Percentiles rank a stretch among this genome's conserved stretches.
Conservation (phyloP, 2,888 invertebrate species). For the Cephus nigrinus region DNA sequence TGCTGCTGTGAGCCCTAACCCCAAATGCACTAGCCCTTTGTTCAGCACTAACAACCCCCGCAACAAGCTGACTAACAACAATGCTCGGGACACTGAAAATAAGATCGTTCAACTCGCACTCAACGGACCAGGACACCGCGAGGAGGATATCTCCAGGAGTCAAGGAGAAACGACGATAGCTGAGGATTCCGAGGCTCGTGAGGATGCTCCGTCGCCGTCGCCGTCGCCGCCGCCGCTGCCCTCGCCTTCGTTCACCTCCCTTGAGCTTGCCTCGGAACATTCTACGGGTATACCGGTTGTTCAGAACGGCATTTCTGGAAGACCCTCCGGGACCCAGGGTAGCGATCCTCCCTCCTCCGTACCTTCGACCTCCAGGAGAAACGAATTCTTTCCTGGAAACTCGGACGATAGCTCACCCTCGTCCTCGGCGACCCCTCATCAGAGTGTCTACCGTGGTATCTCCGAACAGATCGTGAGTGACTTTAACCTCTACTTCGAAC, state of each 20-base stretch:
- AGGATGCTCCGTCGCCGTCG: neutral
- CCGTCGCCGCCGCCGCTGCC: constrained; percentile 64
- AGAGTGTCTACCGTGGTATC: constrained; percentile 46
- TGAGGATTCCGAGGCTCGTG: constrained; percentile 11
- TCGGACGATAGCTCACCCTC: constrained; percentile 28
- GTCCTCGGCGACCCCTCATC: constrained; percentile 22
- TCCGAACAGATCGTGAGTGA: constrained; percentile 57
- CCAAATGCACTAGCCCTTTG: constrained; percentile 16
- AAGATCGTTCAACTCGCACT: constrained; percentile 20
- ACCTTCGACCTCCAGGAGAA: constrained; percentile 53
- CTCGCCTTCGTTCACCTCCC: constrained; percentile 50
- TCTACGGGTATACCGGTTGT: constrained; percentile 25
- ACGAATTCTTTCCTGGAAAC: constrained; percentile 36
- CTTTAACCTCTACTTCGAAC: neutral
- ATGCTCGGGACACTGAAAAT: constrained; percentile 43
- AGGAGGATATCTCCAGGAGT: neutral
- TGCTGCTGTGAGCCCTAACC: neutral
- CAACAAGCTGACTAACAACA: constrained; percentile 58
- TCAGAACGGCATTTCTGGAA: constrained; percentile 58
- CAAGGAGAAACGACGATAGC: constrained; percentile 2
- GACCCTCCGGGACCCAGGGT: constrained; percentile 50
- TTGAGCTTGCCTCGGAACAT: constrained; percentile 34
- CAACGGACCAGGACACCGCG: neutral
- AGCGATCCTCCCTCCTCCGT: constrained; percentile 45
- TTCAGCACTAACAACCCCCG: constrained; percentile 51